Evolutionary conservation across 2,888 invertebrate genomes (phyloP).

Genomic region (Auanema freiburgensis): DNA sequence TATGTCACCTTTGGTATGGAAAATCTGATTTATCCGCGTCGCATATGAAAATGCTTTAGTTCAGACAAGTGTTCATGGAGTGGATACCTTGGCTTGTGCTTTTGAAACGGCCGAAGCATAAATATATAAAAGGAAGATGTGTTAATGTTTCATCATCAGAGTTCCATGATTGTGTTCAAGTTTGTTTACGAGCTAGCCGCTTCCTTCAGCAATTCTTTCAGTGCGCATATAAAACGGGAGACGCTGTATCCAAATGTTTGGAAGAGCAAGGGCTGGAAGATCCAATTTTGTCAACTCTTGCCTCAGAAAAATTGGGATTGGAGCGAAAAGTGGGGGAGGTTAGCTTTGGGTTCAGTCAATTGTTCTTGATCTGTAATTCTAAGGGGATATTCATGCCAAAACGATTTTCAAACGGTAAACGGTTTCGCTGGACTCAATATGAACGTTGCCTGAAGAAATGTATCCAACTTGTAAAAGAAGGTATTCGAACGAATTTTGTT

Average conservation of each 20-base stretch:
- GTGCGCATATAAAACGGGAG: constrained; percentile 15
- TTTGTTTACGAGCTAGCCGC: not conserved
- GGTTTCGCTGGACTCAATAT: not conserved
- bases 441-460: not conserved
- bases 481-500: not conserved
- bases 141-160: constrained; percentile 19
- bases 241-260: constrained; percentile 14
- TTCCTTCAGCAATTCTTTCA: constrained; percentile 6
- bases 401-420: constrained; percentile 1
- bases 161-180: constrained; percentile 33
- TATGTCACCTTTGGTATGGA: constrained; percentile 33
- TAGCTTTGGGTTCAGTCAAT: not conserved
- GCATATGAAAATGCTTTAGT: constrained; percentile 25
- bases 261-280: constrained; percentile 11
- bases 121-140: constrained; percentile 21
- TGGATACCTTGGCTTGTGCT: constrained; percentile 50
- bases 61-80: constrained; percentile 47
- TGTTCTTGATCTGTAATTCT: too few species aligned
- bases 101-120: constrained; percentile 46
- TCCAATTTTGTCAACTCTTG: constrained; percentile 19
- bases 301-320: constrained; percentile 27
- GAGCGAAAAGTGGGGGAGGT: constrained; percentile 42
- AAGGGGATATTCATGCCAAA: constrained; percentile 4
- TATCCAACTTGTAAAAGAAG: not conserved
- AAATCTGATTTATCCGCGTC: not conserved